Percentiles rank a stretch among this genome's conserved stretches.
phyloP scores from a whole-genome alignment of 2,113 vertebrate species.

The Arenaria interpres region DNA sequence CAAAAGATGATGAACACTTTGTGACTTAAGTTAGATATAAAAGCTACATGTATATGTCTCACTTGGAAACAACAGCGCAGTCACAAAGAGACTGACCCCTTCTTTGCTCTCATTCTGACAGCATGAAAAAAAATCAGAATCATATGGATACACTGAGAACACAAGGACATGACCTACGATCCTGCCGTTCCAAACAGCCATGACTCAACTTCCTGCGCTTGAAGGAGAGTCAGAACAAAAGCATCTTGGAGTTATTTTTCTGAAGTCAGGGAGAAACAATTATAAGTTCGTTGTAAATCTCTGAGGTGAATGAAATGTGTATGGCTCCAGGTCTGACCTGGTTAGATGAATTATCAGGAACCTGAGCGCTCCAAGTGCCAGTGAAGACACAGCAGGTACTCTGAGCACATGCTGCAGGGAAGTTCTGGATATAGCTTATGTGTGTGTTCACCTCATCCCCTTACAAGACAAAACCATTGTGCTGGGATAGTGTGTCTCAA shows the following conservation, averaged over 20 bases:
- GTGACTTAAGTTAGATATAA: neutral
- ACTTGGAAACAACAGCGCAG: neutral
- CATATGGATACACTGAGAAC: neutral
- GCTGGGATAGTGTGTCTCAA: neutral
- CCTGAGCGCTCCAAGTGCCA: neutral
- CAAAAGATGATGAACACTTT: neutral
- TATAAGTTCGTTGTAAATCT: neutral
- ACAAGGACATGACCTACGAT: constrained; percentile 19
- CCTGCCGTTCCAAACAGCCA: neutral
- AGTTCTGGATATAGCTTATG: neutral
- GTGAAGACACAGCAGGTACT: neutral
- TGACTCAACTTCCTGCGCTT: constrained; percentile 53
- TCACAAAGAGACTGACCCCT: neutral
- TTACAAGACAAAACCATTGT: neutral
- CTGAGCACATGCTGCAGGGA: neutral
- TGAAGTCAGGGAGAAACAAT: neutral
- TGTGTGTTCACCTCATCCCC: neutral
- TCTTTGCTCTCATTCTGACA: neutral
- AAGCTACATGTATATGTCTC: neutral
- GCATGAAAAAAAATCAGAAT: neutral
- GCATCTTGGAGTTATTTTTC: constrained; percentile 2
- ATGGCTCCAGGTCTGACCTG: neutral
- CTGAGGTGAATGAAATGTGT: neutral
- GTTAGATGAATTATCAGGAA: neutral
- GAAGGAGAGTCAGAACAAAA: neutral